phyloP scores from a whole-genome alignment of 2,888 invertebrate species.

The Hofmannophila pseudospretella region DNA sequence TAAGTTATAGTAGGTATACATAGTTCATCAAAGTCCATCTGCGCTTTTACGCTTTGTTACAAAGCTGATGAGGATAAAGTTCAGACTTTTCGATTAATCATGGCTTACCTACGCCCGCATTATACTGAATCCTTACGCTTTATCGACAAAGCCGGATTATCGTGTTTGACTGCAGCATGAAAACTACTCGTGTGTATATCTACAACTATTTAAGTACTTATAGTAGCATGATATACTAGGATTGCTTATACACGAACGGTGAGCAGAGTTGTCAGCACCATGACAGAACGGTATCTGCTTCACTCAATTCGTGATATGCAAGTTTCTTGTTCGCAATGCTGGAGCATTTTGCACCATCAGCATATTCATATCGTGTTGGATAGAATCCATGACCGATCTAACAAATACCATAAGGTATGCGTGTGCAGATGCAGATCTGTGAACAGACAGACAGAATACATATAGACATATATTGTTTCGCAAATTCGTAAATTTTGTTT shows the following conservation, averaged over 20 bases:
- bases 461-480: too few relatives aligned
- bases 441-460: too few relatives aligned
- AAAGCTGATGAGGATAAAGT: slow-evolving; percentile 1
- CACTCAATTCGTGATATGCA: slow-evolving; percentile 33
- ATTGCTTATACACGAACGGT: too few relatives aligned
- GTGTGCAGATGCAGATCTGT: too few relatives aligned
- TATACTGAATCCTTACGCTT: neutral
- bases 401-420: slow-evolving; percentile 20
- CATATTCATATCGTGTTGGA: slow-evolving; percentile 18
- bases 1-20: too few relatives aligned
- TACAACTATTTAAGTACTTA: neutral
- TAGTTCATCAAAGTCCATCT: neutral
- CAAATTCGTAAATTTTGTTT: too few relatives aligned
- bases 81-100: neutral
- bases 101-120: slow-evolving; percentile 1
- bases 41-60: slow-evolving; percentile 1
- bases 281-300: slow-evolving; percentile 47
- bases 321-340: slow-evolving; percentile 26
- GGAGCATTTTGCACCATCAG: slow-evolving; percentile 17
- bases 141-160: slow-evolving; percentile 1
- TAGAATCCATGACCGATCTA: slow-evolving; percentile 21
- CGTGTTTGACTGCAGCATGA: neutral
- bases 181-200: neutral
- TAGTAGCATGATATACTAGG: neutral
- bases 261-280: too few relatives aligned